Evolutionary conservation across 2,797 vertebrate genomes (phyloP).

Genomic region (Micropoecilia bifurca): DNA sequence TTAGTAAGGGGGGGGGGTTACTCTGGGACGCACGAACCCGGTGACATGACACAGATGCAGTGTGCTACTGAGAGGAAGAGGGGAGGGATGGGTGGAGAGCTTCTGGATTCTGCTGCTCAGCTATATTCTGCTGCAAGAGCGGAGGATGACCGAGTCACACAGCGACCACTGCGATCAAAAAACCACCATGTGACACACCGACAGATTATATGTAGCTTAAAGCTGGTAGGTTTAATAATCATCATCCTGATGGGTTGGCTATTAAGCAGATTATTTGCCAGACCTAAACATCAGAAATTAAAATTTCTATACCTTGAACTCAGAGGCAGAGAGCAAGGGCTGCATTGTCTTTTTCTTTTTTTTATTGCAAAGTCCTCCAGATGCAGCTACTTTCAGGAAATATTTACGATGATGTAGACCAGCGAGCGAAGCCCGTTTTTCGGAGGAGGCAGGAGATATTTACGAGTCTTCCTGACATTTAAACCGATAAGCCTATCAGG

Average conservation of each 20-base stretch:
- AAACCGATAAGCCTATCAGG: not conserved
- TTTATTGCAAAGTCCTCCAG: not conserved
- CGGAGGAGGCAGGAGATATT: conserved; percentile 1
- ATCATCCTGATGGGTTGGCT: not conserved
- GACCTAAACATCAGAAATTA: not conserved
- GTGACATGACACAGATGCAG: conserved; percentile 84
- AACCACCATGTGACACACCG: not conserved
- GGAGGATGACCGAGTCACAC: conserved; percentile 2
- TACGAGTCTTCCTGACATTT: conserved; percentile 3
- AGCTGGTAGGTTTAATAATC: not conserved
- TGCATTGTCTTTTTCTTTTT: not conserved
- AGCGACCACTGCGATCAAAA: not conserved
- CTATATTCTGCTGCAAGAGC: conserved; percentile 17
- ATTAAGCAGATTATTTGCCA: not conserved
- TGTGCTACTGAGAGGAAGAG: conserved; percentile 58
- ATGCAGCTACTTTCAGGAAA: not conserved
- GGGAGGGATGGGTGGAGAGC: conserved; percentile 52
- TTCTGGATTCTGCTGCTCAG: conserved; percentile 33
- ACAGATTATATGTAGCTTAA: not conserved
- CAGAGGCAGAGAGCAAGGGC: not conserved
- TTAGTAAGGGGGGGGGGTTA: conserved; percentile 62
- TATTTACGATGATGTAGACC: not conserved
- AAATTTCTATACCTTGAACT: not conserved
- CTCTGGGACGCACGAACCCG: conserved; percentile 75
- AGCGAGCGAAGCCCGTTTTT: not conserved